A percentile compares a stretch with the other conserved stretches of the same genome.
Conservation (phyloP, 2,797 vertebrate species). For the Eupleurogrammus muticus region DNA sequence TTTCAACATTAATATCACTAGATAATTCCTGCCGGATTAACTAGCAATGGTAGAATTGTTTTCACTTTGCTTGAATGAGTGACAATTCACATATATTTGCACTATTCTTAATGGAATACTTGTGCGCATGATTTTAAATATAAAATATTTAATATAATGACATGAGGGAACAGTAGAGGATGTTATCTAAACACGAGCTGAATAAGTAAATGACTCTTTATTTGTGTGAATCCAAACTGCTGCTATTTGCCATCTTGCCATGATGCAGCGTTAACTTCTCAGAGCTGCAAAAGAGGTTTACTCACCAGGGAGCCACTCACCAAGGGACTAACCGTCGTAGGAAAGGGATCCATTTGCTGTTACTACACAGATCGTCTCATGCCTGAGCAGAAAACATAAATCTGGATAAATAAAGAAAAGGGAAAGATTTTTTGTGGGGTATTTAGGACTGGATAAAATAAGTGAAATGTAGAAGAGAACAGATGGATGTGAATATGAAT, state of each 20-base stretch:
- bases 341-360: constrained; percentile 61
- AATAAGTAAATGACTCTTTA: constrained; percentile 46
- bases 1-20: background rate
- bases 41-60: background rate
- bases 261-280: constrained; percentile 65
- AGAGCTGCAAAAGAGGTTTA: constrained; percentile 62
- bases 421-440: constrained; percentile 12
- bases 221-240: constrained; percentile 52
- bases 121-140: constrained; percentile 3
- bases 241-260: constrained; percentile 53
- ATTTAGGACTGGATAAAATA: constrained; percentile 30
- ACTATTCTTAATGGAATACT: constrained; percentile 6
- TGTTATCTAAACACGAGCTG: constrained; percentile 3
- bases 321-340: constrained; percentile 60
- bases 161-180: background rate
- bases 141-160: constrained; percentile 25
- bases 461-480: constrained; percentile 22
- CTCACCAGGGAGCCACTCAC: constrained; percentile 71
- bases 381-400: constrained; percentile 40
- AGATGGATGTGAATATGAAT: constrained; percentile 33
- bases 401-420: constrained; percentile 28
- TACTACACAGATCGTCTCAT: constrained; percentile 38
- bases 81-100: background rate
- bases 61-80: background rate
- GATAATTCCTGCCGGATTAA: constrained; percentile 22